Evolutionary conservation across 2,113 vertebrate species (phyloP).

Genomic region (Aldabrachelys gigantea): DNA sequence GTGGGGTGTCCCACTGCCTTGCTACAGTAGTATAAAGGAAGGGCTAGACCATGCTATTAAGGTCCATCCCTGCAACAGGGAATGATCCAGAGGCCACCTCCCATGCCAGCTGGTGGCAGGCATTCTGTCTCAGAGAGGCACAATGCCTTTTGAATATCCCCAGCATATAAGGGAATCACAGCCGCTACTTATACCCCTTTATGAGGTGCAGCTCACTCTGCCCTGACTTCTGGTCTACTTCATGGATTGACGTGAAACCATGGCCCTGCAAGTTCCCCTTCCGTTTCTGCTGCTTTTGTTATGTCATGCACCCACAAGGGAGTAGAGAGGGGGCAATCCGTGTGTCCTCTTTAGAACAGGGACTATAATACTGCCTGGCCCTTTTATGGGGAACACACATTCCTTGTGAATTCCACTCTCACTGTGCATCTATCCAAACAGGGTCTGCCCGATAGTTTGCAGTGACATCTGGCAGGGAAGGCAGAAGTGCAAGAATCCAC

Average conservation of each 20-base stretch:
- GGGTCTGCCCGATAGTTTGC: neutral
- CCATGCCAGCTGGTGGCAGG: neutral
- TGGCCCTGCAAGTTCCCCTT: neutral
- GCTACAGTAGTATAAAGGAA: neutral
- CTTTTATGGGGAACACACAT: neutral
- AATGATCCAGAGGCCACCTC: neutral
- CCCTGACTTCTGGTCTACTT: neutral
- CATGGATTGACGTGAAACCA: neutral
- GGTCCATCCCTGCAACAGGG: neutral
- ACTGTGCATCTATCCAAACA: neutral
- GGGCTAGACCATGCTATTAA: neutral
- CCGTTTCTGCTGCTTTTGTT: neutral
- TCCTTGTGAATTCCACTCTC: neutral
- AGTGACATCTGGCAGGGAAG: neutral
- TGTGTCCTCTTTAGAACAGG: neutral
- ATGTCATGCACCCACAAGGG: neutral
- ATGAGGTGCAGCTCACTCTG: neutral
- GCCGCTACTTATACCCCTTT: neutral
- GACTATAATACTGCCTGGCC: neutral
- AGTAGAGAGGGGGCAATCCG: neutral
- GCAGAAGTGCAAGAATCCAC: neutral
- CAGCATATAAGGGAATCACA: neutral
- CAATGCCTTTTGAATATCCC: neutral
- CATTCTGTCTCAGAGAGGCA: fast-evolving
- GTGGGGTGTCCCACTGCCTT: too few species aligned